These are phyloP conservation scores for Harlomillsia oculata DNA, from an alignment of 1,140 invertebrate species.

Conservation along the genomic window DNA sequence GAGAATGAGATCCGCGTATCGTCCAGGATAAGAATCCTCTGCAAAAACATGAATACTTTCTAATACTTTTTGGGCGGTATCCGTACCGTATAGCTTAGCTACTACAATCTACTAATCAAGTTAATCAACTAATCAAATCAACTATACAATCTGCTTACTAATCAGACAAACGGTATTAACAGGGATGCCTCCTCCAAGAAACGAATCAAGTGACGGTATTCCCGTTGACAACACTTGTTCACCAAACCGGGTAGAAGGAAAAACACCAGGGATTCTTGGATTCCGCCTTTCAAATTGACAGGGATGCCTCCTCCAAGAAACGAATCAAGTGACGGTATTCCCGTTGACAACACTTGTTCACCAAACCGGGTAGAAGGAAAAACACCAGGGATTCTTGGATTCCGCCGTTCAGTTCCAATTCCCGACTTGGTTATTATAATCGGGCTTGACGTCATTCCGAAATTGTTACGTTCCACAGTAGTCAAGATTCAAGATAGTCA, in stretches of 20 bases:
- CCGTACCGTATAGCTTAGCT: too few relatives aligned
- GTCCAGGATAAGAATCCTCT: constrained; percentile 27
- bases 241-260: constrained; percentile 30
- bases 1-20: constrained; percentile 28
- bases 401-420: too few relatives aligned
- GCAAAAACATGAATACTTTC: neutral
- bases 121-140: neutral
- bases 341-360: constrained; percentile 32
- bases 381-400: constrained; percentile 27
- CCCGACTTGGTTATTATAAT: too few relatives aligned
- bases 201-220: constrained; percentile 30
- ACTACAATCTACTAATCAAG: too few relatives aligned
- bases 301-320: constrained; percentile 29
- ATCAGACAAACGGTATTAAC: constrained; percentile 25
- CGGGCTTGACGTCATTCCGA: too few relatives aligned
- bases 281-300: too few relatives aligned
- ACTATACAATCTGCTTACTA: constrained; percentile 13
- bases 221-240: constrained; percentile 33
- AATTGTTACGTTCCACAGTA: too few relatives aligned
- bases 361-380: constrained; percentile 31
- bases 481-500: too few relatives aligned
- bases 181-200: constrained; percentile 26
- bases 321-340: constrained; percentile 30
- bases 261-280: constrained; percentile 29
- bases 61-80: too few relatives aligned